A percentile compares a stretch with the other conserved stretches of the same genome.
Evolutionary conservation across 92 coral and sea anemone species (phyloP).

Genomic region (Epizoanthus fatuus): DNA sequence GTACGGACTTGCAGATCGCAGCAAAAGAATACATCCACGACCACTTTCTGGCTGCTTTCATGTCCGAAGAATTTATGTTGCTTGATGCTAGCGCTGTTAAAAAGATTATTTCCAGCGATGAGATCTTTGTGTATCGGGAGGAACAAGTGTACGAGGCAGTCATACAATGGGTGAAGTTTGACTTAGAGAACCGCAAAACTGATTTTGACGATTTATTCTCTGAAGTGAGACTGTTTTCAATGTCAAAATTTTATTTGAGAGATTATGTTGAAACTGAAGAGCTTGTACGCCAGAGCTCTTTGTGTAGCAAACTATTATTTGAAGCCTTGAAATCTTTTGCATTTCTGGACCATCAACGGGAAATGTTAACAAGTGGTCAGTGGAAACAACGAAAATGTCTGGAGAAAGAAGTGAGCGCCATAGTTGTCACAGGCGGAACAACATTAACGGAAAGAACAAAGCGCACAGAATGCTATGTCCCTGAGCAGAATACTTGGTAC

Average conservation of each 20-base stretch:
- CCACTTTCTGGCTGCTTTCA: conserved; percentile 59
- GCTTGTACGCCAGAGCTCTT: conserved; percentile 57
- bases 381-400: conserved; percentile 57
- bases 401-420: conserved; percentile 42
- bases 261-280: conserved; percentile 60
- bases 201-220: conserved; percentile 68
- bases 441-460: conserved; percentile 36
- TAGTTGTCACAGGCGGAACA: conserved; percentile 67
- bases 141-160: conserved; percentile 80
- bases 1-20: conserved; percentile 55
- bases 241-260: conserved; percentile 66
- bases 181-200: conserved; percentile 49
- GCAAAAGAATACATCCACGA: conserved; percentile 49
- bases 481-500: conserved; percentile 51
- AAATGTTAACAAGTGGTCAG: not conserved
- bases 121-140: conserved; percentile 64
- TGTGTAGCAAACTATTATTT: conserved; percentile 52
- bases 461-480: conserved; percentile 47
- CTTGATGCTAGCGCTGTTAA: conserved; percentile 46
- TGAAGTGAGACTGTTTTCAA: conserved; percentile 64
- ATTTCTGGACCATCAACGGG: conserved; percentile 10
- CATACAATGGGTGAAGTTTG: conserved; percentile 75
- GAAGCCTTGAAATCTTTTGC: conserved; percentile 57
- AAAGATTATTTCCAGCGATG: conserved; percentile 63
- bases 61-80: conserved; percentile 50